A percentile compares a stretch with the other conserved stretches of the same genome.
phyloP scores from a whole-genome alignment of 1,140 invertebrate genomes.

The Eupristina koningsbergeri region DNA sequence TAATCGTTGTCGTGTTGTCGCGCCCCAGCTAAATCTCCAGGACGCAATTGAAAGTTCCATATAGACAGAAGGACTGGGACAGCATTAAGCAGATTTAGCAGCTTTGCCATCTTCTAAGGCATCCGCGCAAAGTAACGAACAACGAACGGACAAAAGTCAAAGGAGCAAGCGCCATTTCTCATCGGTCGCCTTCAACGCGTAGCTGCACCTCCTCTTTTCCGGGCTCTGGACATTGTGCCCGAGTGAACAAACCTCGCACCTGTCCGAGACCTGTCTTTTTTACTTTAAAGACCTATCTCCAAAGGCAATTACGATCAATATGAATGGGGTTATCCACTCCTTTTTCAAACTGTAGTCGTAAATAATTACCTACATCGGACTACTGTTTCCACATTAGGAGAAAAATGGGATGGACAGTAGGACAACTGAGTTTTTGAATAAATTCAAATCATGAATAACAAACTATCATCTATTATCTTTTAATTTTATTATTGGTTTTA shows the following conservation, averaged over 20 bases:
- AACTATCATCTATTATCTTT: too few relatives aligned
- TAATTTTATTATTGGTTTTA: too few relatives aligned
- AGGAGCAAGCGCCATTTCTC: constrained; percentile 6
- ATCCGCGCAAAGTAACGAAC: background rate
- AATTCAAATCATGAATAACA: too few relatives aligned
- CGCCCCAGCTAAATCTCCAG: background rate
- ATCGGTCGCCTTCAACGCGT: background rate
- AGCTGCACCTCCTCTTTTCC: background rate
- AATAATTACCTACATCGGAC: background rate
- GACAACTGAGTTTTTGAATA: too few relatives aligned
- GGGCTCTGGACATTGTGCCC: background rate
- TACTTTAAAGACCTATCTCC: background rate
- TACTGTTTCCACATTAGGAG: too few relatives aligned
- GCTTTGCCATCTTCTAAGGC: constrained; percentile 11
- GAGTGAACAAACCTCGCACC: background rate
- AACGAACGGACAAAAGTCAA: background rate
- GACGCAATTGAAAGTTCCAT: background rate
- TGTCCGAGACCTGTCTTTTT: constrained; percentile 62
- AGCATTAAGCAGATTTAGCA: background rate
- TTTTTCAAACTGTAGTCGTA: background rate
- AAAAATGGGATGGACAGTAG: too few relatives aligned
- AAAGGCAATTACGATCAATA: constrained; percentile 28
- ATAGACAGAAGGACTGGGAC: background rate
- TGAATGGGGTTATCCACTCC: background rate
- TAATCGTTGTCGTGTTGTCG: background rate